Base-by-base conservation (phyloP, 2,113 vertebrate species). In the Polypterus bichir region DNA sequence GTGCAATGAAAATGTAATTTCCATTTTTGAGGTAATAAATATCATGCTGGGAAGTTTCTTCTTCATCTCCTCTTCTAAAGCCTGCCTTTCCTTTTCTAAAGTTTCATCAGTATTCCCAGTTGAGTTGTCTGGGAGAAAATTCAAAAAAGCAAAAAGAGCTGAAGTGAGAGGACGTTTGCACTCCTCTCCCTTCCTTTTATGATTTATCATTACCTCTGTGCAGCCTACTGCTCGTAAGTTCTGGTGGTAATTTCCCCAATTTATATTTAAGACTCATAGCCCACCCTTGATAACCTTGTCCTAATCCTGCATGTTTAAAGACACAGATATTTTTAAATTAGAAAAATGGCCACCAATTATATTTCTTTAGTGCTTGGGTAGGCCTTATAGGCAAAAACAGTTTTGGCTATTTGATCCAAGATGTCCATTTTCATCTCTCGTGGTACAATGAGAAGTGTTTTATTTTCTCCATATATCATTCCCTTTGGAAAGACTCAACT, bases 291-390 rank as follows among this genome's bases (percentile, higher is more conserved):
- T 44, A 67, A 48, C 54, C 67, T 44, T 62, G 53, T 0, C 45
- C 27, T 45, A 60, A 69, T 5, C 60, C 65, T n/a, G 57, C 57
- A 46, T 63, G 57, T 49, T 52, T 67, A 11, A n/a, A 72, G 59
- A 63, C 67, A 69, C 46, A 63, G 54, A 57, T 72, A 59, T 47
- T 69, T 69, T 49, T 6, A 11, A 27, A 67, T 52, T 9, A 72
- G 63, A 46, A 58, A 59, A 65, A 54, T 53, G 5, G 70, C 68
- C 47, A 66, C 61, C 58, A 6, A 62, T 59, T 69, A 59, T 62
- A 58, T 66, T 7, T 65, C 55, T 5, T 64, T 49, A 48, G 59
- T 57, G 27, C 8, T 54, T 55, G 66, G 69, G 65, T 68, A 68
- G 6, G 66, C 47, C 48, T 46, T 68, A 27, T 63, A 61, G 54